phyloP scores from a whole-genome alignment of 2,888 invertebrate species.

The Chironomus tentans region DNA sequence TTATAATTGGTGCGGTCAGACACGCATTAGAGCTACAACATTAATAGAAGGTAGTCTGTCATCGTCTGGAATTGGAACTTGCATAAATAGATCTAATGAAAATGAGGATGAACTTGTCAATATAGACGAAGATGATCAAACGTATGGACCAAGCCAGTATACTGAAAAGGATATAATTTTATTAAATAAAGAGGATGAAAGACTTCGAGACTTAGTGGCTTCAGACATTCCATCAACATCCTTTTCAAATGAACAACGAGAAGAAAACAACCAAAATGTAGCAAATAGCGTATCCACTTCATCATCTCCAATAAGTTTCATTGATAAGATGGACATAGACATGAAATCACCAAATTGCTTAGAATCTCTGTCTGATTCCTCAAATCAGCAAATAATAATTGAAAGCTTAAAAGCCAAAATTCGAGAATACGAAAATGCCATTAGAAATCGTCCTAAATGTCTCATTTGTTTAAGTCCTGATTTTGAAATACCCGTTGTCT shows the following conservation, averaged over 20 bases:
- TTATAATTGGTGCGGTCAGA: conserved; percentile 88
- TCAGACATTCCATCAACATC: conserved; percentile 26
- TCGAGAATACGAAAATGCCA: conserved; percentile 60
- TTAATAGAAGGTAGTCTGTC: conserved; percentile 58
- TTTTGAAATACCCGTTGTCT: conserved; percentile 78
- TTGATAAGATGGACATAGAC: conserved; percentile 3
- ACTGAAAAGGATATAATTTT: conserved; percentile 61
- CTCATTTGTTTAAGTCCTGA: conserved; percentile 74
- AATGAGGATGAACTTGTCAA: conserved; percentile 58
- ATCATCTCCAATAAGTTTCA: not conserved
- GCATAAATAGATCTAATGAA: conserved; percentile 35
- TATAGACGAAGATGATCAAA: conserved; percentile 77
- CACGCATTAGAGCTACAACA: conserved; percentile 63
- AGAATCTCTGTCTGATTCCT: not conserved
- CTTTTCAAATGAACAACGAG: not conserved
- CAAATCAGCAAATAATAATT: conserved; percentile 40
- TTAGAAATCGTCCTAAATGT: conserved; percentile 64
- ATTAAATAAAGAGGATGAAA: conserved; percentile 38
- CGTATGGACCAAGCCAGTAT: conserved; percentile 81
- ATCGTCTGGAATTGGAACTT: conserved; percentile 36
- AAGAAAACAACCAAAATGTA: conserved; percentile 19
- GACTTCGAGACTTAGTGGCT: conserved; percentile 38
- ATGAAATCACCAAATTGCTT: not conserved
- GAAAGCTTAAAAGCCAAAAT: conserved; percentile 69
- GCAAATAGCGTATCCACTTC: conserved; percentile 1